Evolutionary conservation across 2,797 vertebrate species (phyloP).

Genomic region (Eulemur coronatus): DNA sequence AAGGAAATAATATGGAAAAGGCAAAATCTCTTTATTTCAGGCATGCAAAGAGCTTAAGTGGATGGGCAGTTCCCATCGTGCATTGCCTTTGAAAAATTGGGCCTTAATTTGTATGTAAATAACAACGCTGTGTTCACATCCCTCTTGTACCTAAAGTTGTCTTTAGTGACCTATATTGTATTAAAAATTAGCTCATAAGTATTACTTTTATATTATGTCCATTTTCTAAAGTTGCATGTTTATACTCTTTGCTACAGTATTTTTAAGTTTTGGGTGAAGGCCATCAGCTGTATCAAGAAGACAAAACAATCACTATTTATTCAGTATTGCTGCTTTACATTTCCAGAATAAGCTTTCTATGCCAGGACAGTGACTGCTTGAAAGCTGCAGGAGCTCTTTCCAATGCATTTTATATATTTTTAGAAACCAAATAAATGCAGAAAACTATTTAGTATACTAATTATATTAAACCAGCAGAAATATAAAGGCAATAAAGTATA

Average conservation of each 20-base stretch:
- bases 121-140: slow-evolving; percentile 74
- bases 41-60: neutral
- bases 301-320: slow-evolving; percentile 86
- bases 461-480: slow-evolving; percentile 79
- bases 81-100: slow-evolving; percentile 82
- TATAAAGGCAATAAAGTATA: slow-evolving; percentile 80
- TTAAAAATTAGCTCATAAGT: slow-evolving; percentile 76
- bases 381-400: slow-evolving; percentile 79
- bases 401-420: slow-evolving; percentile 79
- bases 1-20: neutral
- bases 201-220: slow-evolving; percentile 81
- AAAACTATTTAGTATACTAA: slow-evolving; percentile 76
- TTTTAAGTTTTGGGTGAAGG: slow-evolving; percentile 82
- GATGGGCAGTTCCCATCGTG: slow-evolving; percentile 70
- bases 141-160: slow-evolving; percentile 76
- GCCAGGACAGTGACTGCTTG: slow-evolving; percentile 77
- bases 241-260: slow-evolving; percentile 81
- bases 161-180: slow-evolving; percentile 74
- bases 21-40: slow-evolving; percentile 50
- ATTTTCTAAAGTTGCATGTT: slow-evolving; percentile 79
- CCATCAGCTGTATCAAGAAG: slow-evolving; percentile 81
- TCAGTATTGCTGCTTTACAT: slow-evolving; percentile 85
- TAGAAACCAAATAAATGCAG: slow-evolving; percentile 79
- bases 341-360: slow-evolving; percentile 83
- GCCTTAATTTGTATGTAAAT: slow-evolving; percentile 86